Base-by-base conservation (phyloP, 2,797 vertebrate species). In the Limosa lapponica region DNA sequence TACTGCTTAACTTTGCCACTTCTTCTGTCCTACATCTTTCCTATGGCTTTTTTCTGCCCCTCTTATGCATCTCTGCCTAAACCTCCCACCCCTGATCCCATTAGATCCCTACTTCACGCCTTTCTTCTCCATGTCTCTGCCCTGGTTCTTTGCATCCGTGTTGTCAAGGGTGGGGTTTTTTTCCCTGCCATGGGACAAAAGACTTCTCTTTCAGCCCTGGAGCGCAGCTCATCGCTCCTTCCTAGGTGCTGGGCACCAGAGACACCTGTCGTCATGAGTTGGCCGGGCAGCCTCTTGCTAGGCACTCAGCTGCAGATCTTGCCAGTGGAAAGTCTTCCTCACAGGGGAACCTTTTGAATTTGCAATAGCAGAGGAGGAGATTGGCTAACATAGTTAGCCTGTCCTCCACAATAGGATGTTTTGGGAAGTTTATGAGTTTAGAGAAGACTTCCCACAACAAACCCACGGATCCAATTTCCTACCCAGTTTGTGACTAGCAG, bases 381-480 rank as follows among this genome's bases (percentile, higher is more conserved):
- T 62, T 52, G 58, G 28, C 95, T 92, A 94, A 95, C 58, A 90
- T 72, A 93, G 62, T 70, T 86, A 89, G 67, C 52, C 34, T 51
- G 24, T 71, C 67, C 23, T 90, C 83, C 88, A 94, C 81, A 96
- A 89, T 24, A 89, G 48, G 48, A 59, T 91, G 83, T 90, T 94
- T 94, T 93, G 67, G 59, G 91, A 93, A 90, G 64, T 71, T 82
- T 41, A 20, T 57, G 67, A 67, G 78, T 95, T 93, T 84, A 91
- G 91, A 94, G 95, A 90, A 95, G 20, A 19, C 89, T 89, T 95
- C 55, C 85, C 86, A 91, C 49, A 78, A 77, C 67, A 95, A 97
- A 82, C 83, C 61, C 90, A 78, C 58, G 4, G 86, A 71, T 91
- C 86, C 58, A 73, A 81, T 96, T 96, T 90, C 91, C 78, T 89